Evolutionary conservation across 1,140 invertebrate species (phyloP).

Genomic region (Dryas iulia): DNA sequence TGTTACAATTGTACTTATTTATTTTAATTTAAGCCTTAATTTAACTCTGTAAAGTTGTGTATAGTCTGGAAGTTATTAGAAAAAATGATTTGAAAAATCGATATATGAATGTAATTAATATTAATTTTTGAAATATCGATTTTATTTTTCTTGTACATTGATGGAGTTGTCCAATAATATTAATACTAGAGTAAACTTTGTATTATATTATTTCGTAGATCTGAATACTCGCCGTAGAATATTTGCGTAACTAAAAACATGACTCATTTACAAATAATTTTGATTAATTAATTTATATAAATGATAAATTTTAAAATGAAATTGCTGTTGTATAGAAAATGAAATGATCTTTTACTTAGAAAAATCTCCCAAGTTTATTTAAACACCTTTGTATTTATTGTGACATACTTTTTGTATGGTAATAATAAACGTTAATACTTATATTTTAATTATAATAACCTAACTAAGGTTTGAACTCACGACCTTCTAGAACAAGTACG

Average conservation of each 20-base stretch:
- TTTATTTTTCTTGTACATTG: not conserved
- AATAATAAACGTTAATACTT: no score
- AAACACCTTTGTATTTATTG: not conserved
- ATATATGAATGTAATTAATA: not conserved
- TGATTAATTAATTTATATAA: not conserved
- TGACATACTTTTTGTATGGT: not conserved
- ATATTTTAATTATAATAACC: no score
- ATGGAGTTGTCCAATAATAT: not conserved
- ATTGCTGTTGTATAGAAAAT: not conserved
- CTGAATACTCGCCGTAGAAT: not conserved
- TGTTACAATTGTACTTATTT: not conserved
- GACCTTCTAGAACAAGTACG: no score
- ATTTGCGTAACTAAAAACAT: not conserved
- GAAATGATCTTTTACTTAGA: not conserved
- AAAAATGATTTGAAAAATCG: not conserved
- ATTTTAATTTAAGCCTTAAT: not conserved
- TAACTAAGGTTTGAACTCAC: no score
- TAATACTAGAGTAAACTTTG: not conserved
- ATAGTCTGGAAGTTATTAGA: not conserved
- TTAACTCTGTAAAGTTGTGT: not conserved
- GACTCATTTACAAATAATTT: not conserved
- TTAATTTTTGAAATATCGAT: not conserved
- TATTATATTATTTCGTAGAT: conserved; percentile 13
- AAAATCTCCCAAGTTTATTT: not conserved
- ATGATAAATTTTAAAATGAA: not conserved